Base-by-base conservation (phyloP, 2,113 vertebrate genomes). In the Nerophis lumbriciformis region DNA sequence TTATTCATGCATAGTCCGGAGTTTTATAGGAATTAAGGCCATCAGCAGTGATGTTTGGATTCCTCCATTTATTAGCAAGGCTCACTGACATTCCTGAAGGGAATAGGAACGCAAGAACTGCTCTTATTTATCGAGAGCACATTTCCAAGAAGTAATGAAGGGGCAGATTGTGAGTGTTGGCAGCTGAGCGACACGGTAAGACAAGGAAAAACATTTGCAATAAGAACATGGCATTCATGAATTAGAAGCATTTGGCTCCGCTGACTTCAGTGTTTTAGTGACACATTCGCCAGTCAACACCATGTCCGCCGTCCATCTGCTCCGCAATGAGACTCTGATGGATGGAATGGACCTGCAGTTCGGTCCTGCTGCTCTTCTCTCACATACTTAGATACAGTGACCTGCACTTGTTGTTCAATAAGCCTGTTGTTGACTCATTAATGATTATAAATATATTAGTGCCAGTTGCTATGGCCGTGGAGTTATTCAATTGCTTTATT, bases 281-380 rank as follows among this genome's bases (percentile, higher is more conserved):
- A 76, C 71, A 79, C 78, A 74, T 72, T 52, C 67, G 35, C 68
- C 70, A 74, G 69, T 68, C 76, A 66, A 67, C 79, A 73, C 69
- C 69, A 71, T 77, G 56, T 80, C 72, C 75, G 70, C 70, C 72
- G 69, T 78, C 80, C 69, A 79, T 84, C 83, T 78, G 83, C 71
- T 76, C 38, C 4, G 6, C 62, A 51, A 61, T 19, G 61, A 70
- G 72, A 47, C 58, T 66, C 69, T 58, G 52, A 66, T 48, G 65
- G 68, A n/a, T 16, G n/a, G 39, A 42, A 57, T 42, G 55, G 38
- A 65, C 65, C 59, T 50, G 60, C 59, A 42, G 19, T 63, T 73
- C 59, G 68, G 63, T 63, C 48, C 55, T 70, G 60, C 76, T 68
- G 73, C 48, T 63, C 63, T 11, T 44, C 51, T 63, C 35, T 19